Conservation (phyloP, 2,113 vertebrate genomes). For the Oreocharis arfaki region DNA sequence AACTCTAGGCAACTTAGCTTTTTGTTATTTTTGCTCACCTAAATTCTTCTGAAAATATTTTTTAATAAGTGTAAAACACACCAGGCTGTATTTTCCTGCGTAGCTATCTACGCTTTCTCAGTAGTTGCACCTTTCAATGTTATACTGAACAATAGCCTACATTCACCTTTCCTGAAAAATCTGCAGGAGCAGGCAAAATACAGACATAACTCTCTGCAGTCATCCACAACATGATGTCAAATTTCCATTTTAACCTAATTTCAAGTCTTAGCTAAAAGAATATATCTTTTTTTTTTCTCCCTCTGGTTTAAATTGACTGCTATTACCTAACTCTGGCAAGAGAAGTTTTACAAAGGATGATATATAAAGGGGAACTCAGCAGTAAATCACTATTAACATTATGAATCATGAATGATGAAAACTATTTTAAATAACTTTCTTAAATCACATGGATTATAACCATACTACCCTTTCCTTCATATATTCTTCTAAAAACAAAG, state of each 20-base stretch:
- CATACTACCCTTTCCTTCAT: neutral
- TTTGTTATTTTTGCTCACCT: neutral
- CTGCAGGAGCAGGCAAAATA: neutral
- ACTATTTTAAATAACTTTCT: neutral
- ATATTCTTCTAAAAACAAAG: neutral
- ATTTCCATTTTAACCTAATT: conserved; percentile 26
- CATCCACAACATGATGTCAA: neutral
- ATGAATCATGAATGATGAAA: neutral
- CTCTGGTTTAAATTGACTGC: conserved; percentile 16
- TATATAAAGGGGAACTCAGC: neutral
- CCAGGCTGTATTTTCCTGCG: neutral
- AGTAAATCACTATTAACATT: neutral
- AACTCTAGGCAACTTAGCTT: neutral
- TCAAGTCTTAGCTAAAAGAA: neutral
- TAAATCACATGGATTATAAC: neutral
- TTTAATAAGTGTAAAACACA: neutral
- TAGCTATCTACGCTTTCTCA: neutral
- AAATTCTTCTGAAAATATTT: neutral
- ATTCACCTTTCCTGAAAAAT: neutral
- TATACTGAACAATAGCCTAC: neutral
- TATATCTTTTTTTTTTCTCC: neutral
- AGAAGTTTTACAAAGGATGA: neutral
- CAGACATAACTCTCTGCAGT: neutral
- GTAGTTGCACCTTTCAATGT: neutral
- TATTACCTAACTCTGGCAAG: neutral